Evolutionary conservation across 2,797 vertebrate species (phyloP).

Genomic region (Bovichtus diacanthus): DNA sequence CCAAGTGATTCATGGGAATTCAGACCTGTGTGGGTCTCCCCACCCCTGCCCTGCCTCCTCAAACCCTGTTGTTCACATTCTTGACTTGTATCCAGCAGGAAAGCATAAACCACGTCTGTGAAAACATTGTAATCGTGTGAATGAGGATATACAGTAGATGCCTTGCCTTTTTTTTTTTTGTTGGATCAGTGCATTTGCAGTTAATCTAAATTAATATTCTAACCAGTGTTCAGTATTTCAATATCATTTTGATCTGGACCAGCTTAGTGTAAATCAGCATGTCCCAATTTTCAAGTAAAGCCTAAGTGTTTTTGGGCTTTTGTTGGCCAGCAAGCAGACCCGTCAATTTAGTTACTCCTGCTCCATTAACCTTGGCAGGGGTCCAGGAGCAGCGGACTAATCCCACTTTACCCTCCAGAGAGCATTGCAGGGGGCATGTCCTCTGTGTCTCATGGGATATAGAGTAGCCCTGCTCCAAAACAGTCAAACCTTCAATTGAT

Average conservation of each 20-base stretch:
- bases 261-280: slow-evolving; percentile 72
- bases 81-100: slow-evolving; percentile 62
- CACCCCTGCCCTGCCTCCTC: slow-evolving; percentile 14
- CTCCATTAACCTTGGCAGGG: slow-evolving; percentile 78
- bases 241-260: slow-evolving; percentile 60
- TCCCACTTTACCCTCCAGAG: slow-evolving; percentile 79
- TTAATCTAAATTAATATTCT: slow-evolving; percentile 71
- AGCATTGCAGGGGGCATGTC: slow-evolving; percentile 64
- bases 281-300: slow-evolving; percentile 79
- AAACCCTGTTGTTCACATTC: slow-evolving; percentile 61
- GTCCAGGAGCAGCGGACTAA: slow-evolving; percentile 70
- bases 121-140: slow-evolving; percentile 38
- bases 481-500: slow-evolving; percentile 36
- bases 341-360: slow-evolving; percentile 74
- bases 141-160: slow-evolving; percentile 28
- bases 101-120: slow-evolving; percentile 48
- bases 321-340: slow-evolving; percentile 65
- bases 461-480: slow-evolving; percentile 24
- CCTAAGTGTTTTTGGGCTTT: slow-evolving; percentile 65
- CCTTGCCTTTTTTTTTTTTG: slow-evolving; percentile 32
- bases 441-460: slow-evolving; percentile 17
- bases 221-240: slow-evolving; percentile 59
- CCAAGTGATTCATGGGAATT: slow-evolving; percentile 65
- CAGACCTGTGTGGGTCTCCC: slow-evolving; percentile 20
- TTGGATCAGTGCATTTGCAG: slow-evolving; percentile 56